Evolutionary conservation across 2,113 vertebrate species (phyloP).

Genomic region (Aspiorhynchus laticeps): DNA sequence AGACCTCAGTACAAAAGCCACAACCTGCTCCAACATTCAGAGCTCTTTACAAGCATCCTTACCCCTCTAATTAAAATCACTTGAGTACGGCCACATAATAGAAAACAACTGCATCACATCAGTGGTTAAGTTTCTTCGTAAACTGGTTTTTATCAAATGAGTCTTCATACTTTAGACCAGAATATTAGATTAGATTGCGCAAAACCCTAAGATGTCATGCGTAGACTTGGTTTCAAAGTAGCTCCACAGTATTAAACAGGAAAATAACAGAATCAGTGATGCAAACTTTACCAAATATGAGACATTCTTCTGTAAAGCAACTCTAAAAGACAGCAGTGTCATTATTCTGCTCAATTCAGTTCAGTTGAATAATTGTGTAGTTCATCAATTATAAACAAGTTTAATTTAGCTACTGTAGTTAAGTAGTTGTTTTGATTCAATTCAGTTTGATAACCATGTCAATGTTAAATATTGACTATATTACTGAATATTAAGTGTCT

Average conservation of each 20-base stretch:
- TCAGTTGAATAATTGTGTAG: too few species aligned
- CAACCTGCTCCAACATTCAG: neutral
- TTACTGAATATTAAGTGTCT: too few species aligned
- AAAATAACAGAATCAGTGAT: neutral
- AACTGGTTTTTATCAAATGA: neutral
- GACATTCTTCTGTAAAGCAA: neutral
- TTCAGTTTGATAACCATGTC: too few species aligned
- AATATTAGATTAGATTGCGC: neutral
- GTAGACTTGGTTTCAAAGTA: neutral
- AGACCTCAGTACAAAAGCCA: slow-evolving; percentile 17
- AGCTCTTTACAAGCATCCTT: neutral
- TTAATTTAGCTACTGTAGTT: too few species aligned
- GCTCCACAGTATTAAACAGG: neutral
- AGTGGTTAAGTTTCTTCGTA: neutral
- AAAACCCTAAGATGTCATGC: neutral
- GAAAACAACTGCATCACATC: neutral
- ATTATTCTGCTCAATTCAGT: neutral
- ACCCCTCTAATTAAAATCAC: neutral
- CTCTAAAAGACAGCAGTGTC: neutral
- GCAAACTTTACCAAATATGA: neutral
- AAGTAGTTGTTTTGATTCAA: too few species aligned
- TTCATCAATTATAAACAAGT: too few species aligned
- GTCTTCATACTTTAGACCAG: neutral
- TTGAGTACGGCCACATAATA: neutral
- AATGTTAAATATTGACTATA: too few species aligned